phyloP scores from a whole-genome alignment of 2,797 vertebrate species.

The Oryzias sinensis region DNA sequence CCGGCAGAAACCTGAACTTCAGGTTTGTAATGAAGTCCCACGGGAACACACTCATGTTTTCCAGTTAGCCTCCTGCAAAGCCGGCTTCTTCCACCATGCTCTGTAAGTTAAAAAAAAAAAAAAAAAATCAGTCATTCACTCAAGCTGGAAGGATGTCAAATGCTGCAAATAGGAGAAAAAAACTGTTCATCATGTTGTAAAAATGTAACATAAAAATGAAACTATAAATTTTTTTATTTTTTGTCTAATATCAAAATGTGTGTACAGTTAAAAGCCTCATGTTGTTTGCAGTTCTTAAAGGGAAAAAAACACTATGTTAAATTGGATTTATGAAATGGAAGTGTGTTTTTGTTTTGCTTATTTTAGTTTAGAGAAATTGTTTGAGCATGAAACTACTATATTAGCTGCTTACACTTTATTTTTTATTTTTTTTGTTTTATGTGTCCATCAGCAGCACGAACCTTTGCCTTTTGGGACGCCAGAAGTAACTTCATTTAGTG shows the following conservation, averaged over 20 bases:
- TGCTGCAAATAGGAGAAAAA: no score
- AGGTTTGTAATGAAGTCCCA: constrained; percentile 57
- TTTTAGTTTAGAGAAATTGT: neutral
- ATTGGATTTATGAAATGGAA: no score
- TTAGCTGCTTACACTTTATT: neutral
- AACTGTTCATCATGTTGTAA: no score
- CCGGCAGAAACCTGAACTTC: constrained; percentile 45
- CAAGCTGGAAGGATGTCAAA: no score
- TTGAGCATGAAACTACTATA: neutral
- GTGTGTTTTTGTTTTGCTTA: no score
- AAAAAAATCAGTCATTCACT: neutral
- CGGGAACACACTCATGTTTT: constrained; percentile 49
- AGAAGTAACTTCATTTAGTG: constrained; percentile 42
- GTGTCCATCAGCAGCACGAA: constrained; percentile 17
- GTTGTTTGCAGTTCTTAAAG: no score
- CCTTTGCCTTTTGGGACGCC: constrained; percentile 18
- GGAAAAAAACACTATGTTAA: no score
- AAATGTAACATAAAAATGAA: no score
- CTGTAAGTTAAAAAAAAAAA: constrained; percentile 4
- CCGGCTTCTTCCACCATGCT: no score
- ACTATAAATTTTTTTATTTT: no score
- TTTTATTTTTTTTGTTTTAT: neutral
- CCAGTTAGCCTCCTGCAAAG: constrained; percentile 29
- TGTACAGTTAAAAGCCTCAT: no score
- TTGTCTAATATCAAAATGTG: no score